A percentile compares a stretch with the other conserved stretches of the same genome.
Evolutionary conservation across 2,888 invertebrate genomes (phyloP).

Genomic region (Drosophila acutilabella): DNA sequence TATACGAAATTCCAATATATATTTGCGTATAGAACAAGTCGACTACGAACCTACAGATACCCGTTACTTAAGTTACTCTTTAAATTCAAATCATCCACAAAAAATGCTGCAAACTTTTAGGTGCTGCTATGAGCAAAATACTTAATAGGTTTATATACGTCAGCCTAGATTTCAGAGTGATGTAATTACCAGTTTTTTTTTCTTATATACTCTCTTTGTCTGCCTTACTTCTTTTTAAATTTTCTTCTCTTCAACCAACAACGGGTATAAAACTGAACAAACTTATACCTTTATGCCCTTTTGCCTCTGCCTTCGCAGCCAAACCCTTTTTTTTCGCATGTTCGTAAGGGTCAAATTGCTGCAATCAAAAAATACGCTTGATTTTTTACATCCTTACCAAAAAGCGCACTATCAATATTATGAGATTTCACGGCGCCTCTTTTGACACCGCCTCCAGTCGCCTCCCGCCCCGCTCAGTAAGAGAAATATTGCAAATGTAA

Average conservation of each 20-base stretch:
- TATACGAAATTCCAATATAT: conserved; percentile 19
- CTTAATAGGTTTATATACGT: no score
- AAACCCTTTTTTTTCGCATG: neutral
- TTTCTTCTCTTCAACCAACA: neutral
- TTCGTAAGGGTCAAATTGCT: conserved; percentile 52
- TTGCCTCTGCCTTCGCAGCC: neutral
- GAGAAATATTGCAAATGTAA: conserved; percentile 78
- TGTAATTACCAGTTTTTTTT: no score
- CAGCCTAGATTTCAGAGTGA: no score
- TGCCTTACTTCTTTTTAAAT: no score
- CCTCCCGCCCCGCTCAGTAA: conserved; percentile 5
- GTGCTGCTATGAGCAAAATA: no score
- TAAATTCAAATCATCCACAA: neutral
- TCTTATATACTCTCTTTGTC: no score
- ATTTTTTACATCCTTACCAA: conserved; percentile 55
- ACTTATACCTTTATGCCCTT: neutral
- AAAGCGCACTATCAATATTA: conserved; percentile 71
- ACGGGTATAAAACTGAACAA: neutral
- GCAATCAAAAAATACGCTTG: conserved; percentile 70
- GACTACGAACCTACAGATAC: neutral
- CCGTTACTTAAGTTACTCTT: neutral
- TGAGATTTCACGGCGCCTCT: conserved; percentile 64
- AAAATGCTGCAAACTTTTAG: neutral
- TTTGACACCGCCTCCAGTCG: conserved; percentile 9
- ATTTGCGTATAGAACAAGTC: conserved; percentile 14